Evolutionary conservation across 2,888 invertebrate genomes (phyloP), one percentile per base, ranked within the genome.

Genomic region (Dioctria rufipes): DNA sequence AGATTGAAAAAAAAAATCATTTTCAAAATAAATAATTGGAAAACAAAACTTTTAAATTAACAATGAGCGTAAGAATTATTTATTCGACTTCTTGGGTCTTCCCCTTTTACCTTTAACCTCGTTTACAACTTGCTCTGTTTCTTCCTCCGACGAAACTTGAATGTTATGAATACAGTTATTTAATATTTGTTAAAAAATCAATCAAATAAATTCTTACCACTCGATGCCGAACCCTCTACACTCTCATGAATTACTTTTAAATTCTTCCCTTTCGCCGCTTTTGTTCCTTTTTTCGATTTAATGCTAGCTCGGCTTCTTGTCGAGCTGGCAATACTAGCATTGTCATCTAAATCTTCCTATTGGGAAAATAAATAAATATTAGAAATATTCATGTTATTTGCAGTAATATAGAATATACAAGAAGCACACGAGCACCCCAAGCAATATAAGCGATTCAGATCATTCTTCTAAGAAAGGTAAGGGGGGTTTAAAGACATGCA

Each of bases 271-370:
- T 66, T 78, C 5, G 78, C 40, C 37, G 46, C 5, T 66, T 9
- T 78, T 49, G 69, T 11, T 37, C 5, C 13, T 2, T 40, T 13
- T 37, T 39, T 78, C 3, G 67, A 40, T 42, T 67, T 54, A 3
- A 8, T 42, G 6, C 58, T 60, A 25, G 37, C 37, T 6, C 25
- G 42, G 37, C 77, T 77, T 11, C 25, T 77, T n/a, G 67, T 60
- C 3, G 58, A 67, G n/a, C 79, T 79, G 11, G 58, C 79, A 39
- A 79, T n/a, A 6, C 79, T 79, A 11, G 79, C 67, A 46, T 54
- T 67, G 3, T 79, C 79, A 60, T 79, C 79, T 37, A 51, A 67
- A 58, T 73, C 73, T 6, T 58, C 39, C 40, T 39, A 25, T 25
- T 25, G 13, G 5, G 3, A 37, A 9, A 42, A 13, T 11, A n/a